phyloP scores from a whole-genome alignment of 2,888 invertebrate genomes.

The Taenaris catops region DNA sequence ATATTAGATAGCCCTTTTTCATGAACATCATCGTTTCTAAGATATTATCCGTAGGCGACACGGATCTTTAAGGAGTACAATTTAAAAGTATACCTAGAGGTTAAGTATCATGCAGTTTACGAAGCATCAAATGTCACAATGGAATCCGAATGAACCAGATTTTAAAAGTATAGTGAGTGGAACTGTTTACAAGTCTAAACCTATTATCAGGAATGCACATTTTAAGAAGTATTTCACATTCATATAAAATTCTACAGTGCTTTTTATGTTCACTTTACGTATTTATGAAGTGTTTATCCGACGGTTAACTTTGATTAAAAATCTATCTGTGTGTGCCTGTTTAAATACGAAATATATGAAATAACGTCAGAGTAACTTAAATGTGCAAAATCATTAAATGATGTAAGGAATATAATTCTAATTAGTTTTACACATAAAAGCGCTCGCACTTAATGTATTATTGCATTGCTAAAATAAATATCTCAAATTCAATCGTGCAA shows the following conservation, averaged over 20 bases:
- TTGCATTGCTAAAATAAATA: too few relatives aligned
- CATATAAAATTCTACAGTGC: conserved; percentile 9
- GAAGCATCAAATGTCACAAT: conserved; percentile 4
- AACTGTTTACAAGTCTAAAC: conserved; percentile 18
- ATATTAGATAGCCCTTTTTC: conserved; percentile 21
- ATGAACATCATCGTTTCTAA: conserved; percentile 17
- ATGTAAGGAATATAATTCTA: too few relatives aligned
- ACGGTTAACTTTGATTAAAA: not conserved
- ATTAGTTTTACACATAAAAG: too few relatives aligned
- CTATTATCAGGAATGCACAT: conserved; percentile 24
- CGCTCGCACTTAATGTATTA: too few relatives aligned
- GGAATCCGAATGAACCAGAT: conserved; percentile 7
- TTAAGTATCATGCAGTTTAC: conserved; percentile 13
- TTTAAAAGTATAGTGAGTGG: conserved; percentile 15
- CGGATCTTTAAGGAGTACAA: conserved; percentile 19
- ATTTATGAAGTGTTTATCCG: too few relatives aligned
- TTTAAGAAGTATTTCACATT: conserved; percentile 19
- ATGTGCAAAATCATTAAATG: too few relatives aligned
- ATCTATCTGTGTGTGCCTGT: too few relatives aligned
- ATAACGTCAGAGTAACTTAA: too few relatives aligned
- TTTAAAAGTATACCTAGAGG: conserved; percentile 20
- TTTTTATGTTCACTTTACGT: conserved; percentile 16
- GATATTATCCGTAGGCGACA: conserved; percentile 3
- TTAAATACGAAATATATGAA: too few relatives aligned
- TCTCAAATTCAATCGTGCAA: too few relatives aligned